Evolutionary conservation across 1,140 invertebrate genomes (phyloP), one percentile per base, ranked within the genome.

Genomic region (Procambarus clarkii): DNA sequence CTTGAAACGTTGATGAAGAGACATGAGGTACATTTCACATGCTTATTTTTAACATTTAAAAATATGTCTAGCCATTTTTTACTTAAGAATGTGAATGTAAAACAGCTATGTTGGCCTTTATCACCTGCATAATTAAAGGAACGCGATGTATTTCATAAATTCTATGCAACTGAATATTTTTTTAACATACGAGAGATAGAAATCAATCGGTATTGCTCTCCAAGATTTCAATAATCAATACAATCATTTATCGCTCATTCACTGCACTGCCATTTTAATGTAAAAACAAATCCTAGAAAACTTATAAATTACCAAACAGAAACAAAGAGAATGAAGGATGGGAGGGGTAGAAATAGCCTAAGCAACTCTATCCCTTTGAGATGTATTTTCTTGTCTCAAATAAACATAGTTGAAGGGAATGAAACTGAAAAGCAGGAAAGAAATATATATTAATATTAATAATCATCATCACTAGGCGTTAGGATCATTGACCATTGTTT

Each of bases 211-310:
- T 24, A 18, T 18, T 71, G n/a, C n/a, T 24, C 5, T 34, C 18
- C 2, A 3, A 34, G 21, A 24, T 18, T 71, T 24, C 4, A 71
- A 24, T 71, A 71, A 71, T n/a, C 5, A 21, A 69, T 18, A 71
- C 69, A 71, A 71, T 71, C 69, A 71, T 64, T 64, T 64, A 34
- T 71, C 69, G 69, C 69, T 71, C 69, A 71, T 34, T 71, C 69
- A 71, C 11, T 71, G 69, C 69, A 71, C 69, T 71, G 69, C 69
- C 69, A 71, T 71, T 71, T 34, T 24, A 71, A 5, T 34, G n/a
- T 34, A 34, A n/a, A 71, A 71, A n/a, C 21, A 18, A 8, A 24
- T 5, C 11, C 69, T 34, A 4, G n/a, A 34, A 71, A 24, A 24
- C 24, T 71, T 71, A 7, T n/a, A 34, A 34, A 34, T 71, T 34